Base-by-base conservation (phyloP, 2,113 vertebrate species). In the Odobenus rosmarus region DNA sequence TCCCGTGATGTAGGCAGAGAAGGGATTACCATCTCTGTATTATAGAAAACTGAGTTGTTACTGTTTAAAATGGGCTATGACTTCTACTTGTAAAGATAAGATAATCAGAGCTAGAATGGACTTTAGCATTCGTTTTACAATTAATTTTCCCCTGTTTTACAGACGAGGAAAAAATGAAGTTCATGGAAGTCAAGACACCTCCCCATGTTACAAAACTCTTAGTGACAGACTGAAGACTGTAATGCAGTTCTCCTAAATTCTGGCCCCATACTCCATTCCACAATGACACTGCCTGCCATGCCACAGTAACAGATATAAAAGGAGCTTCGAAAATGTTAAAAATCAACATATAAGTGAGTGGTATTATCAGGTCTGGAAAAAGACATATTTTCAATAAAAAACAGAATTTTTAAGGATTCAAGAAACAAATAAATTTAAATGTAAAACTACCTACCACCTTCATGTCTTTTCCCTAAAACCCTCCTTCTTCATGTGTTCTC, bases 351-450 rank as follows among this genome's bases (percentile, higher is more conserved):
- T 42, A 69, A 62, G 2, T 86, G 33, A 89, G 36, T 24, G 18
- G 14, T 36, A 91, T 55, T 82, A 95, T 71, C 57, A 86, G 18
- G 12, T 88, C 36, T 76, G 33, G 49, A 61, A 92, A 96, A 72
- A 46, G 13, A 96, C 7, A 71, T 24, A n/a, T 83, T 93, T 96
- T 87, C 59, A 96, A 86, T 83, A 19, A 59, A 74, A 94, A 62
- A n/a, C 10, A 57, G 72, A 87, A 90, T 31, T 19, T 42, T 55
- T 39, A 80, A 82, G 46, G 28, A 59, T 93, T 61, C 67, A 85
- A 92, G 36, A 39, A 87, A 87, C 36, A 88, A 95, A 85, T 64
- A 86, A 84, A 91, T 82, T 77, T 86, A 80, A 86, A 94, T 42
- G 28, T 94, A 81, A 96, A 81, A 74, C 15, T 93, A 83, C 28